Percentiles rank a stretch among this genome's conserved stretches.
Conservation (phyloP, 2,113 vertebrate species). For the Cacatua alba region DNA sequence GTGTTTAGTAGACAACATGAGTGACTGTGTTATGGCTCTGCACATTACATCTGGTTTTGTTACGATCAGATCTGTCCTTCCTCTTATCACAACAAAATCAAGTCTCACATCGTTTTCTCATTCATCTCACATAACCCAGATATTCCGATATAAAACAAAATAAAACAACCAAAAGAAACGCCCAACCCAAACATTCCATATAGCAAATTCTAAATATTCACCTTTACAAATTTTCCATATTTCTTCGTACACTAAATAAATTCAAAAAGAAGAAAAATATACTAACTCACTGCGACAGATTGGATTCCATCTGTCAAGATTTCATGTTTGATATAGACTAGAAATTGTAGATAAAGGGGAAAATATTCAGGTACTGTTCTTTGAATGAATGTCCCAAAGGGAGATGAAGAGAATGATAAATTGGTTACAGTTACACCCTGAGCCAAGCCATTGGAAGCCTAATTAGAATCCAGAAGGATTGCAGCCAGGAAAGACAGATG, state of each 20-base stretch:
- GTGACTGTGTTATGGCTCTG: constrained; percentile 5
- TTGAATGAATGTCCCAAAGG: not conserved
- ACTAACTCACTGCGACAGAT: constrained; percentile 54
- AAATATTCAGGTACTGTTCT: constrained; percentile 60
- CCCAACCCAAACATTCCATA: not conserved
- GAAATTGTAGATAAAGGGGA: constrained; percentile 59
- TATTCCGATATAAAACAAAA: not conserved
- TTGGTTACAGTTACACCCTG: constrained; percentile 45
- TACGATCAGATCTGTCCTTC: constrained; percentile 34
- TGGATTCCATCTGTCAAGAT: constrained; percentile 68
- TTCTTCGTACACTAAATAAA: constrained; percentile 22
- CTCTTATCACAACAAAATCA: constrained; percentile 45
- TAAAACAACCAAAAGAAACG: not conserved
- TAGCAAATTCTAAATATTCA: not conserved
- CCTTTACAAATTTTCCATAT: not conserved
- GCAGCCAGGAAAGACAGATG: constrained; percentile 65
- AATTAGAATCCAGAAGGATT: constrained; percentile 49
- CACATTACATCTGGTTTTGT: constrained; percentile 59
- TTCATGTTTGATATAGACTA: constrained; percentile 59
- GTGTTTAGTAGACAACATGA: constrained; percentile 23
- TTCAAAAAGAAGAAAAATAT: constrained; percentile 25
- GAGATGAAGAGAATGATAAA: constrained; percentile 61
- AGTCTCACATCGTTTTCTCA: not conserved
- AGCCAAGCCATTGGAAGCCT: constrained; percentile 57
- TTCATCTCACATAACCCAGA: not conserved